Percentiles rank a stretch among this genome's conserved stretches.
phyloP scores from a whole-genome alignment of 2,797 vertebrate species.

The Lepus townsendii region DNA sequence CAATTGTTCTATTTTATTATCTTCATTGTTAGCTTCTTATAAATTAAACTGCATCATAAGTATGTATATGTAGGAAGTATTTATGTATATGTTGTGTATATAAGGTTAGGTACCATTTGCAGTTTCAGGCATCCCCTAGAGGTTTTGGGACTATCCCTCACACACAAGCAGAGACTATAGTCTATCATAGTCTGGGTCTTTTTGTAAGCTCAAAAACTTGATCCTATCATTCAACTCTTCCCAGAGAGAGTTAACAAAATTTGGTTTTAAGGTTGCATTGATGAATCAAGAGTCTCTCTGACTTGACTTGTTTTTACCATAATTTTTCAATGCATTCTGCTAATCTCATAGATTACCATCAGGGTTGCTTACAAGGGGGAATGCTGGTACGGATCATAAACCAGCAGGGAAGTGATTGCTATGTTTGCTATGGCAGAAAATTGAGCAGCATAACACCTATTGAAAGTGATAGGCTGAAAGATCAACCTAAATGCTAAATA shows the following conservation, averaged over 20 bases:
- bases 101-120: not conserved
- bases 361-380: not conserved
- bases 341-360: not conserved
- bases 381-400: not conserved
- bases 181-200: not conserved
- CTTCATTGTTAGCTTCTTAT: not conserved
- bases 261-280: not conserved
- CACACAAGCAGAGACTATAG: not conserved
- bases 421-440: not conserved
- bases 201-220: not conserved
- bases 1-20: not conserved
- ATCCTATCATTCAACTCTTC: not conserved
- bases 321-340: not conserved
- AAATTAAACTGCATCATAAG: not conserved
- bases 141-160: not conserved
- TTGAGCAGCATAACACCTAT: not conserved
- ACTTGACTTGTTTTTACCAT: slow-evolving; percentile 31
- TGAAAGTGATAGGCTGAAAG: slow-evolving; percentile 24
- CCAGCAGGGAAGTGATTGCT: not conserved
- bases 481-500: not conserved
- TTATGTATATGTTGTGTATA: not conserved
- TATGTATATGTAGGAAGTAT: not conserved
- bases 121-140: not conserved
- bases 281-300: not conserved
- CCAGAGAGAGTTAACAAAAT: not conserved